Percentiles rank a stretch among this genome's conserved stretches.
phyloP scores from a whole-genome alignment of 2,113 vertebrate species.

The Muntiacus muntjak region DNA sequence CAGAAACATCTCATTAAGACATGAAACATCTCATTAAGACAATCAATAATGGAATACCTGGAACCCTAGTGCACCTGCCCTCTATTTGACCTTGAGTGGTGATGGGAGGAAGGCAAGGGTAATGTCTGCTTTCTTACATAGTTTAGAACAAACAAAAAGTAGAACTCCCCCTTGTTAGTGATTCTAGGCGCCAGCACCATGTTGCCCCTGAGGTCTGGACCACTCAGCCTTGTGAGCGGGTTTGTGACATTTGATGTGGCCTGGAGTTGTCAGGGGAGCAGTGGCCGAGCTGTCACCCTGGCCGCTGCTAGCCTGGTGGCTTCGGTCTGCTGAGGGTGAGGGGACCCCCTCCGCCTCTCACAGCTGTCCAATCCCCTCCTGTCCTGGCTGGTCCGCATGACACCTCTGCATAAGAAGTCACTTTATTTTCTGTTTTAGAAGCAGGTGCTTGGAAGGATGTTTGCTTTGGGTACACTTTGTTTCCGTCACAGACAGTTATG shows the following conservation, averaged over 20 bases:
- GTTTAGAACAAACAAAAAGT: not conserved
- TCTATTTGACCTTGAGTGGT: not conserved
- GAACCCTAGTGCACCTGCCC: not conserved
- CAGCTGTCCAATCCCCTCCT: not conserved
- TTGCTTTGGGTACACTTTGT: not conserved
- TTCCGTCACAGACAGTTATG: not conserved
- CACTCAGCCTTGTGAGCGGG: not conserved
- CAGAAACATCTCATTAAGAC: slow-evolving; percentile 59
- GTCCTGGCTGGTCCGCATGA: not conserved
- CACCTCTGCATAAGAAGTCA: not conserved
- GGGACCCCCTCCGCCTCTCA: not conserved
- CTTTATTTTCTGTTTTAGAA: not conserved
- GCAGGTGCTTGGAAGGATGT: not conserved
- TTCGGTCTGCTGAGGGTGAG: no score
- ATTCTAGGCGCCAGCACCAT: not conserved
- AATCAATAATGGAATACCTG: not conserved
- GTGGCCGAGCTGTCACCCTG: not conserved
- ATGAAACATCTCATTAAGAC: slow-evolving; percentile 48
- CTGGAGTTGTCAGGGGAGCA: not conserved
- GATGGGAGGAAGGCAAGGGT: not conserved
- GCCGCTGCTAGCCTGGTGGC: not conserved
- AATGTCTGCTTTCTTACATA: not conserved
- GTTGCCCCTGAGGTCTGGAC: not conserved
- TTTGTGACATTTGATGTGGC: accelerated
- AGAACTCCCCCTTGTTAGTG: not conserved